A percentile compares a stretch with the other conserved stretches of the same genome.
Conservation (phyloP, 2,888 invertebrate species). For the Hyposoter didymator region DNA sequence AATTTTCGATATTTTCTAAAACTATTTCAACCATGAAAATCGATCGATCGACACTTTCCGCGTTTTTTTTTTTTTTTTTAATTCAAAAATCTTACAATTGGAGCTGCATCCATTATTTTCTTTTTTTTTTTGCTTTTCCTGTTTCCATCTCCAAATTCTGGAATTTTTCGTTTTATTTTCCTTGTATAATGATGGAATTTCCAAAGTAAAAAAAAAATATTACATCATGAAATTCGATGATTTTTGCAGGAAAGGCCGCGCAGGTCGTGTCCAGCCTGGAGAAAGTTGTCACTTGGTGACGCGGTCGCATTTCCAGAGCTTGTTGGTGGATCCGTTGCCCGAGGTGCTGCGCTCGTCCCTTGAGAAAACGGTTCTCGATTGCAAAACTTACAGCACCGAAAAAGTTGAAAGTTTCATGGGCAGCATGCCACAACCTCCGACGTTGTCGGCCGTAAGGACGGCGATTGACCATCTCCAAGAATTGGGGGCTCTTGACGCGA, state of each 20-base stretch:
- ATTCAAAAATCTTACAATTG: too few species aligned
- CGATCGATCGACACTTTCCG: neutral
- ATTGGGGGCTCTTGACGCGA: constrained; percentile 85
- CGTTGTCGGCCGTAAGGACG: constrained; percentile 83
- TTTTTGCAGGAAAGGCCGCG: constrained; percentile 86
- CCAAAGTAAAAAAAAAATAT: too few species aligned
- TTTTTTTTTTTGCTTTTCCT: too few species aligned
- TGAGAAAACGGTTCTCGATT: constrained; percentile 87
- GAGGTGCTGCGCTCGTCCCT: constrained; percentile 88
- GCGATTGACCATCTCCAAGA: constrained; percentile 88
- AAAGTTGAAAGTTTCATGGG: constrained; percentile 87
- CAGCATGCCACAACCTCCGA: constrained; percentile 88
- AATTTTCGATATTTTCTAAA: neutral
- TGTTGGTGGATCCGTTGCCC: constrained; percentile 86
- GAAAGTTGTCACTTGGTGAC: constrained; percentile 86
- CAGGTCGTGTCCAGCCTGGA: constrained; percentile 88
- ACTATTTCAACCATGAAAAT: neutral
- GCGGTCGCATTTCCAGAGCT: constrained; percentile 84
- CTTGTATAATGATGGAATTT: too few species aligned
- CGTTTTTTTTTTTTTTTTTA: too few species aligned
- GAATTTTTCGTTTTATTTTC: too few species aligned
- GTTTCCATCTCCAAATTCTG: too few species aligned
- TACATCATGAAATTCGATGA: neutral
- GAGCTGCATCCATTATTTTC: too few species aligned
- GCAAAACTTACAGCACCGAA: constrained; percentile 87